Percentiles rank a stretch among this genome's conserved stretches.
Conservation (phyloP, 1,140 invertebrate species). For the Drosophila nigrodunni region DNA sequence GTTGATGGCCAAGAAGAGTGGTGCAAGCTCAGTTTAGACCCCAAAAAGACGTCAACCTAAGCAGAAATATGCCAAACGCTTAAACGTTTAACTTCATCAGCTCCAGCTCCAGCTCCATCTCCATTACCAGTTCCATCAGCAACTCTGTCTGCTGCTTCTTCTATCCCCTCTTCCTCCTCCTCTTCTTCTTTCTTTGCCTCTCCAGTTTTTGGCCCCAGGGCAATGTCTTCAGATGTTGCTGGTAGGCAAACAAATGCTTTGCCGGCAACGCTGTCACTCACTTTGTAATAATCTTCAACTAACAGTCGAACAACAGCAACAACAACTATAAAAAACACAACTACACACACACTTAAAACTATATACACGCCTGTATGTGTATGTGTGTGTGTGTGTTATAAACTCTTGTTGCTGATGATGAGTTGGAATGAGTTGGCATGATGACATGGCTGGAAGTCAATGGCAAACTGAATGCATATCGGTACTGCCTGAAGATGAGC, state of each 20-base stretch:
- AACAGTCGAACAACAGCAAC: constrained; percentile 51
- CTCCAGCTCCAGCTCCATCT: neutral
- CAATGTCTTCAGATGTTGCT: constrained; percentile 34
- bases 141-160: constrained; percentile 10
- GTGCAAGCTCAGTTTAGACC: constrained; percentile 51
- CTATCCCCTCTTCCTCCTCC: neutral
- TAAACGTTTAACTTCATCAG: constrained; percentile 4
- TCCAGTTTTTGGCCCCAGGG: constrained; percentile 13
- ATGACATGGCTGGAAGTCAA: constrained; percentile 64
- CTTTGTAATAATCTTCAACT: constrained; percentile 72
- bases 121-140: neutral
- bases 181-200: neutral
- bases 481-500: constrained; percentile 35
- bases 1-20: constrained; percentile 43
- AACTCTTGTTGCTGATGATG: constrained; percentile 51
- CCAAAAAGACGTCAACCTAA: constrained; percentile 56
- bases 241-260: constrained; percentile 53
- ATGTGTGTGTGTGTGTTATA: constrained; percentile 29
- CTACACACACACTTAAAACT: constrained; percentile 18
- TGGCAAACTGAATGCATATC: constrained; percentile 51
- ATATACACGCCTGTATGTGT: constrained; percentile 31
- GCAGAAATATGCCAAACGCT: constrained; percentile 52
- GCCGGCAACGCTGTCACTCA: constrained; percentile 56
- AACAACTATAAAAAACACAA: constrained; percentile 30
- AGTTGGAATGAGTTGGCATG: constrained; percentile 37